A percentile compares a stretch with the other conserved stretches of the same genome.
Conservation (phyloP, 2,797 vertebrate genomes). For the Eulemur rubriventer region DNA sequence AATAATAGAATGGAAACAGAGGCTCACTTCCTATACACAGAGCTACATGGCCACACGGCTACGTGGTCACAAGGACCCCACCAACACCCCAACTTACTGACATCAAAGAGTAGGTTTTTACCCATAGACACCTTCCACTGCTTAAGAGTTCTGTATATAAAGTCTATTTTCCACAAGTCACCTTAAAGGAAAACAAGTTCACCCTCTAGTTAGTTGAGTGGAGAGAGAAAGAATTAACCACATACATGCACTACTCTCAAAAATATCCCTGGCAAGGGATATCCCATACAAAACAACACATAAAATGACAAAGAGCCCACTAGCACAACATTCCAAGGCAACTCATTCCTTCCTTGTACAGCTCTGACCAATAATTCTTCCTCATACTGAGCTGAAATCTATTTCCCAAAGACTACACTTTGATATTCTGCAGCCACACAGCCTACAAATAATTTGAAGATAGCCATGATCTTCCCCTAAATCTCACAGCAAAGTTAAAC, state of each 20-base stretch:
- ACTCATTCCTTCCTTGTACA: background rate
- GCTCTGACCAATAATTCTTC: background rate
- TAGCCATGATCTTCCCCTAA: background rate
- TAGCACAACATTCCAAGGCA: background rate
- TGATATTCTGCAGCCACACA: background rate
- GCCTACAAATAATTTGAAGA: constrained; percentile 1
- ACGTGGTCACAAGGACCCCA: background rate
- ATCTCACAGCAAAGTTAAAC: background rate
- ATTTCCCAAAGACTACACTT: background rate
- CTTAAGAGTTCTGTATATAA: background rate
- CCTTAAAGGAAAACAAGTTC: background rate
- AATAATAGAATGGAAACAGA: background rate
- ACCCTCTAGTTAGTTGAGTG: background rate
- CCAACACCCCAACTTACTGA: background rate
- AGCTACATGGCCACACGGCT: background rate
- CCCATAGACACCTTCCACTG: background rate
- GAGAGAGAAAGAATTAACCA: background rate
- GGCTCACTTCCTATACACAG: background rate
- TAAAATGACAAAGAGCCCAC: background rate
- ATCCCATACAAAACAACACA: background rate
- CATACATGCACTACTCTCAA: background rate
- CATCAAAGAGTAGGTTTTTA: background rate
- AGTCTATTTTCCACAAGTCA: background rate
- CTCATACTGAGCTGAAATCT: constrained; percentile 5
- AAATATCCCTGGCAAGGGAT: background rate